Percentiles rank a stretch among this genome's conserved stretches.
phyloP scores from a whole-genome alignment of 2,797 vertebrate genomes.

The Rhabdophis nuchalis region DNA sequence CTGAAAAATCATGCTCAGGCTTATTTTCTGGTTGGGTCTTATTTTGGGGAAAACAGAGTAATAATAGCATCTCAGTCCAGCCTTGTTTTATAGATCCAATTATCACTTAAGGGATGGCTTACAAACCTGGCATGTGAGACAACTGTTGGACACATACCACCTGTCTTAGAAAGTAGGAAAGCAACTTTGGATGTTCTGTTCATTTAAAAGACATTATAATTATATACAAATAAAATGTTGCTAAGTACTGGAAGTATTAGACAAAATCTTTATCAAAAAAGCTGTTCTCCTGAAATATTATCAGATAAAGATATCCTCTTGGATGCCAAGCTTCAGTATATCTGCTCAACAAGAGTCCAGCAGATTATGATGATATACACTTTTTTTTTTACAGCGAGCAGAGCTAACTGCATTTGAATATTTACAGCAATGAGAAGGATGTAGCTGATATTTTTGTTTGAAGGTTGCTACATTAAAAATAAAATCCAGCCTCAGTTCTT shows the following conservation, averaged over 20 bases:
- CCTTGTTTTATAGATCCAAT: neutral
- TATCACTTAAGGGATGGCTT: neutral
- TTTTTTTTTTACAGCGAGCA: neutral
- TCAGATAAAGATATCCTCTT: neutral
- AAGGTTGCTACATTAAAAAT: neutral
- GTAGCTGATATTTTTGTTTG: neutral
- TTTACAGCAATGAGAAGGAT: neutral
- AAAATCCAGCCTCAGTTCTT: neutral
- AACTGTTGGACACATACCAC: neutral
- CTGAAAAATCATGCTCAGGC: too few species aligned
- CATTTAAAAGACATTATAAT: neutral
- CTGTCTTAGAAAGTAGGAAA: neutral
- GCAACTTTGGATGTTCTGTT: neutral
- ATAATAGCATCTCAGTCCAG: neutral
- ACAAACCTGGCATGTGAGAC: neutral
- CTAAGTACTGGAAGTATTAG: neutral
- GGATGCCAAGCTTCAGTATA: neutral
- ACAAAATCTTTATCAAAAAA: neutral
- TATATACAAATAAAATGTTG: neutral
- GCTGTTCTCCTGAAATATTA: neutral
- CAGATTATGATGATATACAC: neutral
- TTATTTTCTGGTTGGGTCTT: too few species aligned
- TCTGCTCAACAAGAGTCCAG: conserved; percentile 10
- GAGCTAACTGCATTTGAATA: neutral
- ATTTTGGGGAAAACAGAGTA: too few species aligned